Percentiles rank a stretch among this genome's conserved stretches.
Evolutionary conservation across 2,113 vertebrate genomes (phyloP).

Genomic region (Cardinalis cardinalis): DNA sequence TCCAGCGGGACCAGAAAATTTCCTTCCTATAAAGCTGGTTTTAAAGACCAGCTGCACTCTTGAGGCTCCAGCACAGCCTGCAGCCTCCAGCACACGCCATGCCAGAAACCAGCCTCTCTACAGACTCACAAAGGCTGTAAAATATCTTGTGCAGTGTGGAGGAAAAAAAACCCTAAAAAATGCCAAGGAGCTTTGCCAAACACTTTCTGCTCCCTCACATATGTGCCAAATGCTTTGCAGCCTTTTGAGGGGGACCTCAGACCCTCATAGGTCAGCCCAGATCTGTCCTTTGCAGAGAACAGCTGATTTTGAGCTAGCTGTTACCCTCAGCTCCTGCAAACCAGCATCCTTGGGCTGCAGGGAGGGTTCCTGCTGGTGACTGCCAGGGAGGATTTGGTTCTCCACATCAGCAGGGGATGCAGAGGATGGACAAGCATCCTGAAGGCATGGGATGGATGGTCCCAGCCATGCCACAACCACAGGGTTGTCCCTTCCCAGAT

Average conservation of each 20-base stretch:
- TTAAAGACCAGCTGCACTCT: constrained; percentile 73
- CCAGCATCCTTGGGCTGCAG: neutral
- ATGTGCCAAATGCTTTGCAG: constrained; percentile 53
- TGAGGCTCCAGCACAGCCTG: constrained; percentile 58
- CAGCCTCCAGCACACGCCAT: constrained; percentile 63
- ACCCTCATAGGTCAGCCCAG: neutral
- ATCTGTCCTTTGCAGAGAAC: neutral
- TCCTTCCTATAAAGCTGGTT: constrained; percentile 57
- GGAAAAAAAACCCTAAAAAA: neutral
- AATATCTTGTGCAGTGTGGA: constrained; percentile 62
- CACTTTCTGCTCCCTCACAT: neutral
- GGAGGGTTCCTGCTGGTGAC: neutral
- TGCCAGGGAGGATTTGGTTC: rapidly evolving
- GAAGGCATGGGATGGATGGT: rapidly evolving
- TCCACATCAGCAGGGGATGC: rapidly evolving
- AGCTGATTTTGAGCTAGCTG: neutral
- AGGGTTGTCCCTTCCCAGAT: neutral
- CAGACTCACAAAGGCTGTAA: constrained; percentile 73
- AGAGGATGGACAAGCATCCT: neutral
- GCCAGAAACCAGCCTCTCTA: constrained; percentile 73
- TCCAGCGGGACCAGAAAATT: constrained; percentile 48
- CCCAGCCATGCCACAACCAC: rapidly evolving
- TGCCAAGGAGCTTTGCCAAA: constrained; percentile 4
- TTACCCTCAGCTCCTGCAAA: neutral
- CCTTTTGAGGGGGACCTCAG: neutral